phyloP scores from a whole-genome alignment of 2,113 vertebrate genomes.

The Tragelaphus imberbis region DNA sequence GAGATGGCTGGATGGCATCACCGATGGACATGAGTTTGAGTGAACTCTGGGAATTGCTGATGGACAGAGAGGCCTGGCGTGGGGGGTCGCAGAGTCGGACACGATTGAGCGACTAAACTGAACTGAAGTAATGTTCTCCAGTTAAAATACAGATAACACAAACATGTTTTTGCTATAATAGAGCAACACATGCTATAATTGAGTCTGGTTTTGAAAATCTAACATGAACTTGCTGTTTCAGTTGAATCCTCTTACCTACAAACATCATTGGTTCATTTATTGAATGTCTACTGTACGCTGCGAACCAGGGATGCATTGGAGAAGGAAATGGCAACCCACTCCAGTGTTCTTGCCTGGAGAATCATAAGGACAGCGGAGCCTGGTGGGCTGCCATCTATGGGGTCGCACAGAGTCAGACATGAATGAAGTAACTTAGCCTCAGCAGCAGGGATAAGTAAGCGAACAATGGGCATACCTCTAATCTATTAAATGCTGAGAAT shows the following conservation, averaged over 20 bases:
- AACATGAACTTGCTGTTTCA: background rate
- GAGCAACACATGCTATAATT: background rate
- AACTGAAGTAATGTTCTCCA: background rate
- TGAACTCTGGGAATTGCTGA: no score
- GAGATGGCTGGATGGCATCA: no score
- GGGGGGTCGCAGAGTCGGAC: no score
- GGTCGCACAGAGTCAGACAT: accelerated
- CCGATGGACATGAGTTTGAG: accelerated
- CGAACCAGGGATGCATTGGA: background rate
- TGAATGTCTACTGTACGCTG: background rate
- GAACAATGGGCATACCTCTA: background rate
- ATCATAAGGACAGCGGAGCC: accelerated
- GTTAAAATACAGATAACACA: background rate
- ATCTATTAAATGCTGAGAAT: background rate
- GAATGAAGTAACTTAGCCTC: no score
- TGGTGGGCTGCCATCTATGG: no score
- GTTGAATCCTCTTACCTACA: background rate
- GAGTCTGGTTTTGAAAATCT: slow-evolving; percentile 11
- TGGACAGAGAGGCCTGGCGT: no score
- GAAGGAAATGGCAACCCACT: no score
- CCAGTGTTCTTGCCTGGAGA: no score
- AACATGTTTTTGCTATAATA: background rate
- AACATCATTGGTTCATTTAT: background rate
- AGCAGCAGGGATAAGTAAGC: background rate
- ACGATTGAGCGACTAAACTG: no score